These are phyloP conservation scores for Drosophila pseudotakahashii DNA, from an alignment of 2,888 invertebrate genomes.

Conservation along the genomic window DNA sequence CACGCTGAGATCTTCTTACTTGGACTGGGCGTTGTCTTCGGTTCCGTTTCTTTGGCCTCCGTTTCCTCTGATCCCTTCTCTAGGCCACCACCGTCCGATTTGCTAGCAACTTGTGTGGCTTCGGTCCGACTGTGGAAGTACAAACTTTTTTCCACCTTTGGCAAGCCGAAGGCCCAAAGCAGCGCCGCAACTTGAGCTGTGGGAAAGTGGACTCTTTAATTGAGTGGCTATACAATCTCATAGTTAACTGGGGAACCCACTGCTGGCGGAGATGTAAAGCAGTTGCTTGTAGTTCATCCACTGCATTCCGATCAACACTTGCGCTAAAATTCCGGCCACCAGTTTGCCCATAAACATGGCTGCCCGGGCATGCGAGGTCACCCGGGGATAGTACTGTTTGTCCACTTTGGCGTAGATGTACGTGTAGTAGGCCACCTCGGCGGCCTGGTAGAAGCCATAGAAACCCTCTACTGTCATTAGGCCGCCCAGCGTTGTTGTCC, in stretches of 20 bases:
- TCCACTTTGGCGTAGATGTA: constrained; percentile 96
- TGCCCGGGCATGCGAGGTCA: constrained; percentile 90
- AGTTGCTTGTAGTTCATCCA: constrained; percentile 87
- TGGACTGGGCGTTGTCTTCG: neutral
- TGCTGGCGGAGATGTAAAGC: constrained; percentile 88
- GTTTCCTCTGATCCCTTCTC: constrained; percentile 7
- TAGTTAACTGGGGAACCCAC: constrained; percentile 80
- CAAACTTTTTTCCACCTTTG: constrained; percentile 87
- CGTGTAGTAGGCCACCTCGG: constrained; percentile 96
- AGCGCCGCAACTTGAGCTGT: constrained; percentile 87
- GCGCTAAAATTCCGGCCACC: constrained; percentile 87
- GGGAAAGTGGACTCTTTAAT: neutral
- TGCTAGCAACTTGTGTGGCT: constrained; percentile 1
- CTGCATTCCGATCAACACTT: constrained; percentile 87
- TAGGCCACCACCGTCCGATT: neutral
- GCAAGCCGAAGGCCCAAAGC: constrained; percentile 87
- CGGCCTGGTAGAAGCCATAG: constrained; percentile 93
- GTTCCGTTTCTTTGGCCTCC: neutral
- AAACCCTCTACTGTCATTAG: constrained; percentile 89
- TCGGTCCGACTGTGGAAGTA: constrained; percentile 86
- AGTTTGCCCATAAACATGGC: constrained; percentile 89
- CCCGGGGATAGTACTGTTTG: constrained; percentile 88
- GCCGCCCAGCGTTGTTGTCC: constrained; percentile 89
- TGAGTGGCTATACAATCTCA: neutral
- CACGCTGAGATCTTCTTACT: constrained; percentile 45